A percentile compares a stretch with the other conserved stretches of the same genome.
phyloP scores from a whole-genome alignment of 2,113 vertebrate species.

The Ochotona curzoniae region DNA sequence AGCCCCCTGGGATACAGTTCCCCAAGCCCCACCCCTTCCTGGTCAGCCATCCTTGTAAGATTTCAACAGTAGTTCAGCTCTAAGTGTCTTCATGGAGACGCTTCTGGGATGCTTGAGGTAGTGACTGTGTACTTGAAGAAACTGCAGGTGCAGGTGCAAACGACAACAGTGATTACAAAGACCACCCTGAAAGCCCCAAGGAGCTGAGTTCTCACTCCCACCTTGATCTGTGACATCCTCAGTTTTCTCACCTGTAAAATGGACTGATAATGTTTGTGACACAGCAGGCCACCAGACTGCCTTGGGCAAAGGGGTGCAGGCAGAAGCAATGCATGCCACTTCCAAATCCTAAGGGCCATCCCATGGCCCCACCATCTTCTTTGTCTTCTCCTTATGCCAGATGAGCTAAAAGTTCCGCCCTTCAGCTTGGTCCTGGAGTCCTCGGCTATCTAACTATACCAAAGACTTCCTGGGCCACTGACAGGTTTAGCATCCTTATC shows the following conservation, averaged over 20 bases:
- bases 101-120: neutral
- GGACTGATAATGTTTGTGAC: too few species aligned
- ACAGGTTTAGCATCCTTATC: neutral
- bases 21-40: neutral
- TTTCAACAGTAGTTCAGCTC: neutral
- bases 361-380: neutral
- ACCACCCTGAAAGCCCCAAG: neutral
- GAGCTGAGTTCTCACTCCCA: neutral
- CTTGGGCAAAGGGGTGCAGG: neutral
- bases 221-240: neutral
- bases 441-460: neutral
- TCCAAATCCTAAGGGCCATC: neutral
- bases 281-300: neutral
- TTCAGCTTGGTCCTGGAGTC: neutral
- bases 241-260: slow-evolving; percentile 9
- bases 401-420: neutral
- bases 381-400: neutral
- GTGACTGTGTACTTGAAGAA: neutral
- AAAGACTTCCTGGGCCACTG: neutral
- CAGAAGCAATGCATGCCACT: neutral
- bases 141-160: neutral
- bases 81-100: neutral
- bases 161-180: too few species aligned
- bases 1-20: neutral
- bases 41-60: neutral